A percentile compares a stretch with the other conserved stretches of the same genome.
phyloP scores from a whole-genome alignment of 2,888 invertebrate genomes.

The Xestia xanthographa region DNA sequence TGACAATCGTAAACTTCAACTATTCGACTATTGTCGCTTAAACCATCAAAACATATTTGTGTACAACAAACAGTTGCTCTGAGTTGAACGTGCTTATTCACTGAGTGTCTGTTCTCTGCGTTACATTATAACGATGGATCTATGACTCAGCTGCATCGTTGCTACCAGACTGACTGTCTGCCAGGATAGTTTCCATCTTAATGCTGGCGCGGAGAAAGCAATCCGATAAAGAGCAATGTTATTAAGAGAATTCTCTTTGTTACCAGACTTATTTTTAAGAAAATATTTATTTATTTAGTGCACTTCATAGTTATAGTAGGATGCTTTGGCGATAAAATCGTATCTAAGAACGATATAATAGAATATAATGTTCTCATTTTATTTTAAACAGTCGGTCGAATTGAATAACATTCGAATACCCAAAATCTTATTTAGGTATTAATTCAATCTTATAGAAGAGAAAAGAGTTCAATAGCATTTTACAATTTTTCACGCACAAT shows the following conservation, averaged over 20 bases:
- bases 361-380: background rate
- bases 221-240: conserved; percentile 44
- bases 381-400: no score
- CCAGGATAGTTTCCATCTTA: conserved; percentile 13
- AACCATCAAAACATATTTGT: conserved; percentile 2
- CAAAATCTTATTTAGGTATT: background rate
- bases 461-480: background rate
- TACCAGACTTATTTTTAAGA: conserved; percentile 8
- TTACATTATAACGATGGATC: conserved; percentile 4
- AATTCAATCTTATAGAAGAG: background rate
- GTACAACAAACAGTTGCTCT: background rate
- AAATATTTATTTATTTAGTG: background rate
- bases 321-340: background rate
- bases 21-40: background rate
- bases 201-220: conserved; percentile 23
- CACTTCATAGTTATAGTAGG: conserved; percentile 1
- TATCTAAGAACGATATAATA: background rate
- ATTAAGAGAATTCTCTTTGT: conserved; percentile 17
- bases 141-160: conserved; percentile 43
- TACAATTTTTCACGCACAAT: background rate
- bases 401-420: background rate
- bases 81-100: conserved; percentile 12
- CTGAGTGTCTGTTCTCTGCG: conserved; percentile 7
- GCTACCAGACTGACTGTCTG: conserved; percentile 37
- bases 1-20: background rate